Evolutionary conservation across 2,888 invertebrate species (phyloP), one percentile per base, ranked within the genome.

Genomic region (Siphlonurus alternatus): DNA sequence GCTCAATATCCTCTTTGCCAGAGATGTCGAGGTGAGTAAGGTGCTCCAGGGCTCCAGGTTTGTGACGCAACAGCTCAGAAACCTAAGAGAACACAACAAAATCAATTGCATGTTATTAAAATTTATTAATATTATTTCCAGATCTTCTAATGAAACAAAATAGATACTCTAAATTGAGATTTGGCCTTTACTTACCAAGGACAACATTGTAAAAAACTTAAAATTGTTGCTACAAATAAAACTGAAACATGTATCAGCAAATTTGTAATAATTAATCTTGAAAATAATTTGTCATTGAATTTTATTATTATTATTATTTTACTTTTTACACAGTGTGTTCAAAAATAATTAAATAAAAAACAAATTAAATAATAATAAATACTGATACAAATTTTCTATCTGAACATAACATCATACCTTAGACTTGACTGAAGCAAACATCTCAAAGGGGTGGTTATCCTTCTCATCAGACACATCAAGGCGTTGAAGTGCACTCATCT

Each of bases 1-100:
- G 71, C 62, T 77, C 74, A 59, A 81, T 75, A 64, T 78, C 78
- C 62, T 78, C 78, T 70, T 80, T 80, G 56, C 83, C 83, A 73
- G 85, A 86, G 64, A 87, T 78, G 74, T 87, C 87, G 66, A 87
- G 72, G 25, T 81, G 82, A 24, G 75, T 74, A 59, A 87, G 74
- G 69, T 80, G 74, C 56, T 83, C 7, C n/a, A n/a, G 20, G 5
- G 20, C 22, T n/a, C 56, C 56, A 56, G 56, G 56, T 5, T 10
- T 10, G 20, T 56, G 56, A 7, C 22, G 81, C 70, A 85, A 77
- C 65, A 76, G 75, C 66, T 76, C 71, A 23, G 73, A 71, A 65
- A 73, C 66, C 60, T 56, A 20, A 10, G n/a, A 56, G 20, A 20
- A 66, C 38, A 20, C 68, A 65, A 54, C 70, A 69, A 51, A 70